Evolutionary conservation across 2,888 invertebrate genomes (phyloP).

Genomic region (Phasia obesa): DNA sequence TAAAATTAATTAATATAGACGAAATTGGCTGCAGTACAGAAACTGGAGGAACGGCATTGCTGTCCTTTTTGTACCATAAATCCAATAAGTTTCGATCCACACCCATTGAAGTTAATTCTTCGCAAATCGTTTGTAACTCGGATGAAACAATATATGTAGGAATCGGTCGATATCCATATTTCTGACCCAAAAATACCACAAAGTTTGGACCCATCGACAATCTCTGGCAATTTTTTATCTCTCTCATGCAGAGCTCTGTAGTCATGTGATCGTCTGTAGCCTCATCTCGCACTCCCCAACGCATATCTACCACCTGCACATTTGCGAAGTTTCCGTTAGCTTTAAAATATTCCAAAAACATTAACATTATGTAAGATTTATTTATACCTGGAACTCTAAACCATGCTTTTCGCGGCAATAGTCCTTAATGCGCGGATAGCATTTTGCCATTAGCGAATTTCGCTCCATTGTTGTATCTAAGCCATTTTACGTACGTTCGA

Average conservation of each 20-base stretch:
- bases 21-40: conserved; percentile 98
- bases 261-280: conserved; percentile 99
- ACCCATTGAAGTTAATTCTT: conserved; percentile 91
- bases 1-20: conserved; percentile 97
- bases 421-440: conserved; percentile 97
- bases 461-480: conserved; percentile 98
- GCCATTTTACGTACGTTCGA: no score
- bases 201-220: conserved; percentile 99
- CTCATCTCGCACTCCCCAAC: conserved; percentile 99
- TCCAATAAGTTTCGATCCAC: conserved; percentile 92
- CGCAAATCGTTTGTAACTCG: conserved; percentile 92
- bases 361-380: conserved; percentile 2
- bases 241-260: conserved; percentile 98
- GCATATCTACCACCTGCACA: conserved; percentile 96
- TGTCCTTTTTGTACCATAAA: conserved; percentile 97
- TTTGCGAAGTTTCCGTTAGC: no score
- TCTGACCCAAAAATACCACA: conserved; percentile 98
- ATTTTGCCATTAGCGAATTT: conserved; percentile 98
- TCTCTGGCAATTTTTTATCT: conserved; percentile 98
- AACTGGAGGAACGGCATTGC: conserved; percentile 97
- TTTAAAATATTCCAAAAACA: no score
- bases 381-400: conserved; percentile 95
- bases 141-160: conserved; percentile 97
- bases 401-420: conserved; percentile 98
- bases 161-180: conserved; percentile 98